A percentile compares a stretch with the other conserved stretches of the same genome.
Evolutionary conservation across 2,797 vertebrate genomes (phyloP).

Genomic region (Sitta carolinensis): DNA sequence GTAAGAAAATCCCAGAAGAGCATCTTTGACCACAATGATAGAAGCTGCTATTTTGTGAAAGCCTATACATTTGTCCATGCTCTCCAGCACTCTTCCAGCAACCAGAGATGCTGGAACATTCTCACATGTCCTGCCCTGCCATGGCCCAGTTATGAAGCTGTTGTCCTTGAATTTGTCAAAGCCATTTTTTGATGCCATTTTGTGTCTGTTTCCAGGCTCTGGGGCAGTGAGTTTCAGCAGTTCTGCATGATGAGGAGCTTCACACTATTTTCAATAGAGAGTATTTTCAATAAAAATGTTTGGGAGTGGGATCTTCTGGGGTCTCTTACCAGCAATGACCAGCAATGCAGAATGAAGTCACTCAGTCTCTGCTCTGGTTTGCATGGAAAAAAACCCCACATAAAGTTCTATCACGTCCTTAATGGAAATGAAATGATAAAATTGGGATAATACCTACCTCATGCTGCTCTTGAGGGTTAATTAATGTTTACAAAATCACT

Average conservation of each 20-base stretch:
- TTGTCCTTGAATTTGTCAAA: background rate
- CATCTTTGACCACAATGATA: background rate
- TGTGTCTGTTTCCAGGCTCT: background rate
- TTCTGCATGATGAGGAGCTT: background rate
- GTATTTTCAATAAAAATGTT: background rate
- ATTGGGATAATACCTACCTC: conserved; percentile 38
- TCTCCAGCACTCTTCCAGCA: background rate
- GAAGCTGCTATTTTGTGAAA: background rate
- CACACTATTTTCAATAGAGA: background rate
- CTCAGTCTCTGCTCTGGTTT: background rate
- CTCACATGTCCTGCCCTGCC: background rate
- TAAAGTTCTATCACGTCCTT: background rate
- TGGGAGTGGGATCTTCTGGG: background rate
- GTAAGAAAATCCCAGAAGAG: background rate
- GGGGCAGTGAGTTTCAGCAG: background rate
- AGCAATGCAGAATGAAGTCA: background rate
- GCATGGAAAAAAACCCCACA: background rate
- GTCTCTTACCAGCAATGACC: background rate
- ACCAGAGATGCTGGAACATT: background rate
- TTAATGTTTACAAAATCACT: conserved; percentile 66
- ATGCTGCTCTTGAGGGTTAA: conserved; percentile 54
- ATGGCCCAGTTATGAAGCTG: background rate
- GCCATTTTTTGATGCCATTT: background rate
- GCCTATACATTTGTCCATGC: fast-evolving
- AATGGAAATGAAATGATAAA: conserved; percentile 45